These are phyloP conservation scores for Marmota flaviventris DNA, from an alignment of 2,113 vertebrate species.

Conservation along the genomic window DNA sequence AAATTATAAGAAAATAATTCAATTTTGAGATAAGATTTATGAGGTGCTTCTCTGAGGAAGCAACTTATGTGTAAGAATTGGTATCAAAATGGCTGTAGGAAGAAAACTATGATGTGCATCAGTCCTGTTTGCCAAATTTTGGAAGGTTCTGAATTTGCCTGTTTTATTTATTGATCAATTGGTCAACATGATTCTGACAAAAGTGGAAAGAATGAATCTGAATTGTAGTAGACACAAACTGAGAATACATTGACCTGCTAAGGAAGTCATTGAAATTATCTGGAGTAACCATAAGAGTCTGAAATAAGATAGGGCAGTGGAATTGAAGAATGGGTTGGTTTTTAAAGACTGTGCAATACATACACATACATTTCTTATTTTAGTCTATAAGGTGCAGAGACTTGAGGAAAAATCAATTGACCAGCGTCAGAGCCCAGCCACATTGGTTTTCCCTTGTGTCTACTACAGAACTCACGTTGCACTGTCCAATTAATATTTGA, in stretches of 20 bases:
- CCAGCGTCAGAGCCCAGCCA: not conserved
- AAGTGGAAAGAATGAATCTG: not conserved
- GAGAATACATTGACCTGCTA: not conserved
- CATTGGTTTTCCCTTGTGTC: not conserved
- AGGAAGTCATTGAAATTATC: not conserved
- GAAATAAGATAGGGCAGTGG: not conserved
- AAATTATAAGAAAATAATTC: not conserved
- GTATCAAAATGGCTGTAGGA: not conserved
- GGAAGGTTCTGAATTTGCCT: not conserved
- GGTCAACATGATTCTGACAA: not conserved
- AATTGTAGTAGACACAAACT: not conserved
- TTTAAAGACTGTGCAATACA: not conserved
- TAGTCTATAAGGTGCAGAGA: not conserved
- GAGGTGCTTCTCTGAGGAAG: not conserved
- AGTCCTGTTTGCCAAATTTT: not conserved
- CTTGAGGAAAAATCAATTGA: not conserved
- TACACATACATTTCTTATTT: not conserved
- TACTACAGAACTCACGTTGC: not conserved
- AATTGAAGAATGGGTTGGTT: not conserved
- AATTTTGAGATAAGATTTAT: not conserved
- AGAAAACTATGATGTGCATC: not conserved
- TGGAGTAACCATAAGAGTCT: not conserved
- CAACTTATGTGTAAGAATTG: not conserved
- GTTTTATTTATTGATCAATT: not conserved
- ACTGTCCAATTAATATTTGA: constrained; percentile 4